Evolutionary conservation across 1,140 invertebrate genomes (phyloP), one percentile per base, ranked within the genome.

Genomic region (Hycleus cichorii): DNA sequence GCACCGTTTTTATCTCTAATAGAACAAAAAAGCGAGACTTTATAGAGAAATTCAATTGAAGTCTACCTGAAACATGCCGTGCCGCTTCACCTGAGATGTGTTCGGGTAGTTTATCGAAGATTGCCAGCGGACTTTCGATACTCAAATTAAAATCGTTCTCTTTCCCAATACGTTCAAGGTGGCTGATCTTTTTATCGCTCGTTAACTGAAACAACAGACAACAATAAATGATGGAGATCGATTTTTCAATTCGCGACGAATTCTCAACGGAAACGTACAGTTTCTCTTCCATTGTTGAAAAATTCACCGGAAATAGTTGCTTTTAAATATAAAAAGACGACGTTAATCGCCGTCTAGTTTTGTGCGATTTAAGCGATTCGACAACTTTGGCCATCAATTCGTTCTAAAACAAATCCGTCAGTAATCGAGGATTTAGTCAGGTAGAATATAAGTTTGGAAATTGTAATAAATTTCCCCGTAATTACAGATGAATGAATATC

Each of bases 1-100:
- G 44, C 43, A 66, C 8, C 43, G 52, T 47, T 39, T 62, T 67
- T 47, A 68, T 62, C 38, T 65, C 68, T 69, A 53, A 1, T 55
- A 54, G 44, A 39, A 51, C 12, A 10, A 47, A 47, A 47, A 1
- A 46, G 10, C 39, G 39, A n/a, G 40, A 42, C 4, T 7, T 11
- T 42, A n/a, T 42, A 5, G 7, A 32, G 7, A 32, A 32, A 32
- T 32, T 32, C 7, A 32, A 5, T 32, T 32, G 2, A 32, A 32
- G 7, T 39, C 49, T 59, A 70, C 69, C 69, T 66, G 62, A 38
- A 51, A 66, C 51, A 39, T 57, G 60, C 24, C 45, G 44, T 6
- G 45, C 26, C 1, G 65, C 59, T 47, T 69, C 65, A 32, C 57
- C 32, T 24, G 61, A 64, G 18, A 69, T 52, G 48, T 60, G 45